A percentile compares a stretch with the other conserved stretches of the same genome.
Conservation (phyloP, 2,113 vertebrate genomes). For the Capricornis sumatraensis region DNA sequence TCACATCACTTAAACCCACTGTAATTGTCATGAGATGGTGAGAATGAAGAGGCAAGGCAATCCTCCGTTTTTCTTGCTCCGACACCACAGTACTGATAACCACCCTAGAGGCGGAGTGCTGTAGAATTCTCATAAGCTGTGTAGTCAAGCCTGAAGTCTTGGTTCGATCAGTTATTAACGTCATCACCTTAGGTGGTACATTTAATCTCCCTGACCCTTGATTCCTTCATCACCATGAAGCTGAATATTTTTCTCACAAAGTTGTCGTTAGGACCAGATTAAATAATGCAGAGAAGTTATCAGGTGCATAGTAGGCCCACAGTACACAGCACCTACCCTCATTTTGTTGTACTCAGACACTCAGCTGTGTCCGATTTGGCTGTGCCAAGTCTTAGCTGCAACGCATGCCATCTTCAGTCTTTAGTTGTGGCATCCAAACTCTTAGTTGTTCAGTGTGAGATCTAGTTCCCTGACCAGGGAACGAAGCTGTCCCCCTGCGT, state of each 20-base stretch:
- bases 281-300: background rate
- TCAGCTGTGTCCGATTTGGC: fast-evolving
- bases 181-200: background rate
- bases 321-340: background rate
- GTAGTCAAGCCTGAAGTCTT: background rate
- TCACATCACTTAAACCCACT: background rate
- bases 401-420: background rate
- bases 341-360: background rate
- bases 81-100: background rate
- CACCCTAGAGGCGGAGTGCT: background rate
- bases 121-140: background rate
- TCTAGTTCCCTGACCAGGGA: background rate
- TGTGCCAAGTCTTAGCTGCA: background rate
- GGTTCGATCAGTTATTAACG: background rate
- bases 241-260: background rate
- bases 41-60: background rate
- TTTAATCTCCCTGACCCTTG: background rate
- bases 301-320: background rate
- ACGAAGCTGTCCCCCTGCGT: fast-evolving
- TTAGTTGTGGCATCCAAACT: fast-evolving
- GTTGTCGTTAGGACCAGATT: background rate
- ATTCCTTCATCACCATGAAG: background rate
- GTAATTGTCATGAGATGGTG: background rate
- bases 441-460: background rate
- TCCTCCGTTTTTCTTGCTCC: background rate